A percentile compares a stretch with the other conserved stretches of the same genome.
Evolutionary conservation across 2,113 vertebrate genomes (phyloP).

Genomic region (Coturnix japonica): DNA sequence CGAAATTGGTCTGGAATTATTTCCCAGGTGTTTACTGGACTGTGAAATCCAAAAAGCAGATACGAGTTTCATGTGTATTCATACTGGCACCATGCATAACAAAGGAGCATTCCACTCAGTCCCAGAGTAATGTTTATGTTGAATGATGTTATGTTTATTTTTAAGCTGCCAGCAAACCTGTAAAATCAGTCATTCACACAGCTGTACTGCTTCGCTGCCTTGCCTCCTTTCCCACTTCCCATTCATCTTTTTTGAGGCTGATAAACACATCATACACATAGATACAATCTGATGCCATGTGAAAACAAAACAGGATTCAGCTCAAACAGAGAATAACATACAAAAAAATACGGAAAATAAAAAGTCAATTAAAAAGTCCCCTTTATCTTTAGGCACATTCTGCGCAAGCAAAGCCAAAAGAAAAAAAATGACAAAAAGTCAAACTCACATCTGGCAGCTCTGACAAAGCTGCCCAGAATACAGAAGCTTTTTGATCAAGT

Average conservation of each 20-base stretch:
- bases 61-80: not conserved
- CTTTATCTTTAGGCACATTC: not conserved
- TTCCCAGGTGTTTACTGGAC: not conserved
- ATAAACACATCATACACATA: not conserved
- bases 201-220: fast-evolving
- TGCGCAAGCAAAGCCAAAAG: not conserved
- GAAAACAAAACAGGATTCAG: not conserved
- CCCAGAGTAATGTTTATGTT: not conserved
- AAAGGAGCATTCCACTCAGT: not conserved
- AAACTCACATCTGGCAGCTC: not conserved
- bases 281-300: not conserved
- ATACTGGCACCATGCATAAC: not conserved
- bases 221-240: not conserved
- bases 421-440: not conserved
- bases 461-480: not conserved
- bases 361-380: slow-evolving; percentile 2
- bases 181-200: not conserved
- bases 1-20: not conserved
- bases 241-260: not conserved
- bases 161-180: not conserved
- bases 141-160: not conserved
- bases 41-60: not conserved
- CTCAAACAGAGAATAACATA: not conserved
- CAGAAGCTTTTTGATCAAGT: not conserved
- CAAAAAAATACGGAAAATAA: not conserved